A percentile compares a stretch with the other conserved stretches of the same genome.
phyloP scores from a whole-genome alignment of 2,113 vertebrate genomes.

The Psammodynastes pulverulentus region DNA sequence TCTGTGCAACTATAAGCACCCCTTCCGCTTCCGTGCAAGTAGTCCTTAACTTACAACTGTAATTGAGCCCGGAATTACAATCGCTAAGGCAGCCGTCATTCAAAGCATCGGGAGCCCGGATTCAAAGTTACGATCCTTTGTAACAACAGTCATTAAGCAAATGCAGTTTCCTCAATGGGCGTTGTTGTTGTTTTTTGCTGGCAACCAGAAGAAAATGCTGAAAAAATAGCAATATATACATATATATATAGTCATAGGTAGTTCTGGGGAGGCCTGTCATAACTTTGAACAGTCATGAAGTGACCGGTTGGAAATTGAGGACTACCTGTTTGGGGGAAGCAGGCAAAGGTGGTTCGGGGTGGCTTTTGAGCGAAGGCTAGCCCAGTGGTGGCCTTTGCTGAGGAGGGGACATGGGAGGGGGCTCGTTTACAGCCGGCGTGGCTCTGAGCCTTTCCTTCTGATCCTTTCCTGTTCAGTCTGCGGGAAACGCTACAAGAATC shows the following conservation, averaged over 20 bases:
- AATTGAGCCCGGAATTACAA: neutral
- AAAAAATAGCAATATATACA: too few species aligned
- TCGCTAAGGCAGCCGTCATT: neutral
- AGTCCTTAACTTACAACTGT: neutral
- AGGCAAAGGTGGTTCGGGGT: neutral
- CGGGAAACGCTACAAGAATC: conserved; percentile 97
- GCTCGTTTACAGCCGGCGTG: rapidly evolving
- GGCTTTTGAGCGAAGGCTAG: neutral
- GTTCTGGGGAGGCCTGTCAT: neutral
- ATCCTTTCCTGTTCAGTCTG: conserved; percentile 75
- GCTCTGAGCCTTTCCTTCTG: conserved; percentile 4
- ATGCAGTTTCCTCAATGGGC: neutral
- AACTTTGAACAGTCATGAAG: neutral
- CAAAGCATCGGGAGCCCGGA: neutral
- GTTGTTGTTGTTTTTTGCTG: too few species aligned
- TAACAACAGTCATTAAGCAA: neutral
- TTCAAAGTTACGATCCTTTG: neutral
- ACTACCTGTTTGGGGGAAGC: neutral
- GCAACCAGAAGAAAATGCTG: neutral
- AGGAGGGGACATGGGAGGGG: neutral
- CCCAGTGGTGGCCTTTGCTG: neutral
- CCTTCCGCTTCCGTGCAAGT: neutral
- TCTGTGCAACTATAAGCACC: neutral
- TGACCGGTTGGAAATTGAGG: neutral
- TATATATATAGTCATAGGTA: neutral